Evolutionary conservation across 1,140 invertebrate genomes (phyloP).

Genomic region (Rhyacophila brunnea): DNA sequence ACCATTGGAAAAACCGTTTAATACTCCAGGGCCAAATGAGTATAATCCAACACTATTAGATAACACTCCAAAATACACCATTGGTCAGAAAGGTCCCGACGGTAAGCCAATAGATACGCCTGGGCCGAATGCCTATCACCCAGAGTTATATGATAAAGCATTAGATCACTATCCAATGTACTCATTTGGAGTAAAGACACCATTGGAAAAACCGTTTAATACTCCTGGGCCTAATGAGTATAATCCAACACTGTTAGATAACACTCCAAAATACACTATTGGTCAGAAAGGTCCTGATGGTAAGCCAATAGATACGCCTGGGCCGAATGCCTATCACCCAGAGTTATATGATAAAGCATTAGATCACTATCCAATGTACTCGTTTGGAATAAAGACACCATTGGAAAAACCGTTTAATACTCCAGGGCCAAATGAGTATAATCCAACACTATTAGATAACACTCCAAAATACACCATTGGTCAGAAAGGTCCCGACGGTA

Average conservation of each 20-base stretch:
- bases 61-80: conserved; percentile 44
- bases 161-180: conserved; percentile 48
- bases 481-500: too few relatives aligned
- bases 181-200: conserved; percentile 43
- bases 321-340: conserved; percentile 55
- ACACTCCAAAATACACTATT: conserved; percentile 45
- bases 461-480: too few relatives aligned
- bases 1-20: conserved; percentile 37
- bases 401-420: conserved; percentile 59
- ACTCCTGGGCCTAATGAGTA: conserved; percentile 65
- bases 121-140: conserved; percentile 60
- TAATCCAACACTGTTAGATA: conserved; percentile 60
- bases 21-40: conserved; percentile 53
- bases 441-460: too few relatives aligned
- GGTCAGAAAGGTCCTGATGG: conserved; percentile 54
- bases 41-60: conserved; percentile 62
- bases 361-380: conserved; percentile 42
- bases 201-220: conserved; percentile 51
- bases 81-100: conserved; percentile 53
- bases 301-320: conserved; percentile 68
- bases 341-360: conserved; percentile 62
- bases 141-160: too few relatives aligned
- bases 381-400: conserved; percentile 50
- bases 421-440: conserved; percentile 66
- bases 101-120: conserved; percentile 67